A percentile compares a stretch with the other conserved stretches of the same genome.
These are phyloP conservation scores for Elegia similella DNA, from an alignment of 2,888 invertebrate species.

Conservation along the genomic window DNA sequence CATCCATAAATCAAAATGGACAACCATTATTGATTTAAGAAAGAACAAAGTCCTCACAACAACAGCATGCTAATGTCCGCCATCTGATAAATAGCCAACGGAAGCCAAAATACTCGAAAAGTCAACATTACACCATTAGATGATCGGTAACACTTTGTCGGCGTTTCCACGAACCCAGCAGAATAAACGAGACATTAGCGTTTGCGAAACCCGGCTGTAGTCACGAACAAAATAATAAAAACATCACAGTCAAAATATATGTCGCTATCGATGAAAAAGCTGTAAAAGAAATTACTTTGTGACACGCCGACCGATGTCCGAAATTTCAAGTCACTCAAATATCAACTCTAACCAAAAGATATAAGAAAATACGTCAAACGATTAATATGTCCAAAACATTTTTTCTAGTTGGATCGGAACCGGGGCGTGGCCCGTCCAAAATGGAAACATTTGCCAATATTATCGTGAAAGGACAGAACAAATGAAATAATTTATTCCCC, in stretches of 20 bases:
- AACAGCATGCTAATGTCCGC: constrained; percentile 10
- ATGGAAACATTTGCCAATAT: constrained; percentile 82
- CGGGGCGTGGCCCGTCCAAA: constrained; percentile 77
- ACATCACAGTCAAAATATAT: constrained; percentile 82
- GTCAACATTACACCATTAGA: constrained; percentile 70
- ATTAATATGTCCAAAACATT: constrained; percentile 21
- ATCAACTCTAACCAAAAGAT: constrained; percentile 27
- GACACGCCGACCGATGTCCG: constrained; percentile 60
- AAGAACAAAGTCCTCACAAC: constrained; percentile 5
- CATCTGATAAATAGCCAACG: constrained; percentile 70
- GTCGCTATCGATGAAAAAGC: constrained; percentile 62
- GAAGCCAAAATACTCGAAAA: constrained; percentile 74
- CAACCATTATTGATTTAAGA: constrained; percentile 9
- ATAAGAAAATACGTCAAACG: constrained; percentile 23
- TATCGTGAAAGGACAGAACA: constrained; percentile 79
- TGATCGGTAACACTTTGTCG: constrained; percentile 73
- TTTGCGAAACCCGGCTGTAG: constrained; percentile 60
- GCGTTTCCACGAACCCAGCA: constrained; percentile 59
- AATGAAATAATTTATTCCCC: constrained; percentile 81
- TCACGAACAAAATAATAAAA: constrained; percentile 80
- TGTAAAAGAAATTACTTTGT: constrained; percentile 73
- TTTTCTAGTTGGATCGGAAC: constrained; percentile 50
- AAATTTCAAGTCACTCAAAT: constrained; percentile 19
- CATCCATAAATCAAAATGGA: constrained; percentile 8
- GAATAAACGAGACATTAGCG: constrained; percentile 54